Base-by-base conservation (phyloP, 2,888 invertebrate species). In the Physocephala rufipes region DNA sequence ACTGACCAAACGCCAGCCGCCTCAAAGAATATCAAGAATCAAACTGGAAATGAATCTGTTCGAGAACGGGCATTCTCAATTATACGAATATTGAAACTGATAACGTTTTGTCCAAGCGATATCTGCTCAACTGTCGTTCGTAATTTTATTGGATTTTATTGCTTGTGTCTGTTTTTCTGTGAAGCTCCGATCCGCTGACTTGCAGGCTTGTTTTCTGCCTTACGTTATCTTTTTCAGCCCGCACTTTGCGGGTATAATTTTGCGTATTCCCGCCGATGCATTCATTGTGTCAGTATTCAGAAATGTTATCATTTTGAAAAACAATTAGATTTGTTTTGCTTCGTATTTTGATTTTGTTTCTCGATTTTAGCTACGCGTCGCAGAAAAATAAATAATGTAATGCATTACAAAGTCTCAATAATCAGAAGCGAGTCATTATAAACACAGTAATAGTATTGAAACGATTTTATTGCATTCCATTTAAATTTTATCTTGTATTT, bases 31-130 rank as follows among this genome's bases (percentile, higher is more conserved):
- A 9, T 16, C 13, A 51, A 24, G 58, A 15, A 61, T 64, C 67
- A 47, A 16, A 16, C 72, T 76, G 74, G 73, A 65, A 72, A 73
- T 75, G 63, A 78, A 66, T n/a, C 28, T 24, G 15, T 15, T 28
- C 36, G 36, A 36, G 36, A 36, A 36, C 36, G 36, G 47, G 30
- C 51, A 53, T 45, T 13, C 36, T 19, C 45, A 28, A 45, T 47
- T 45, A 26, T 45, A n/a, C n/a, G n/a, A n/a, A n/a, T n/a, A 47
- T 58, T 28, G 19, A 15, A 24, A 67, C 47, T 67, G 67, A 67
- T 67, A 67, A 67, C 45, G 28, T 15, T 67, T 58, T 45, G 58
- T 67, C n/a, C 16, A 51, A 30, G 65, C 24, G 28, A n/a, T 49
- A 19, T 2, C 49, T 49, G 12, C 16, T 45, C 3, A 49, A 28